A percentile compares a stretch with the other conserved stretches of the same genome.
phyloP scores from a whole-genome alignment of 2,888 invertebrate species.

The Carpatolechia fugitivella region DNA sequence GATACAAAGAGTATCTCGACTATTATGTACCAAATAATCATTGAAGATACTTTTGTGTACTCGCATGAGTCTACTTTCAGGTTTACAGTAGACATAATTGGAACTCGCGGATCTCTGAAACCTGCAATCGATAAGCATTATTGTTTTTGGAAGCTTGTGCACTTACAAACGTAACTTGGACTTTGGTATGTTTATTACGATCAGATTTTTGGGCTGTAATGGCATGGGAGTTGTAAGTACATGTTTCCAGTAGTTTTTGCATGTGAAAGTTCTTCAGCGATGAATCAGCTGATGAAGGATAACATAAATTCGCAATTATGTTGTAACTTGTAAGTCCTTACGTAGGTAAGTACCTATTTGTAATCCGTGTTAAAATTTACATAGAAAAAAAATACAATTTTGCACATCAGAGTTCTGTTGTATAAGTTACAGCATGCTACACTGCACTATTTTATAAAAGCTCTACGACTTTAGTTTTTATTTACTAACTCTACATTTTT shows the following conservation, averaged over 20 bases:
- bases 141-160: slow-evolving; percentile 29
- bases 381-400: too few relatives aligned
- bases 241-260: slow-evolving; percentile 3
- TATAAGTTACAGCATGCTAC: too few relatives aligned
- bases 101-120: neutral
- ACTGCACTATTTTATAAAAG: too few relatives aligned
- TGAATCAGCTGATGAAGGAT: neutral
- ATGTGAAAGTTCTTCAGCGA: neutral
- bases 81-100: neutral
- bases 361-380: too few relatives aligned
- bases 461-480: too few relatives aligned
- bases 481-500: too few relatives aligned
- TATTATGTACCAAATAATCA: too few relatives aligned
- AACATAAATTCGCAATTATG: neutral
- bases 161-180: neutral
- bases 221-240: neutral
- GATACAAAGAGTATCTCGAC: too few relatives aligned
- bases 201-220: slow-evolving; percentile 14
- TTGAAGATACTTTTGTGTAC: too few relatives aligned
- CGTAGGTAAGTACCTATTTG: too few relatives aligned
- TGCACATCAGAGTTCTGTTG: too few relatives aligned
- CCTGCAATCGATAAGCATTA: slow-evolving; percentile 10
- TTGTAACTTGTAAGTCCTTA: neutral
- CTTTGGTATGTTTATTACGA: slow-evolving; percentile 20
- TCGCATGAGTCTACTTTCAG: too few relatives aligned